Conservation (phyloP, 2,113 vertebrate species). For the Tonatia bakeri region DNA sequence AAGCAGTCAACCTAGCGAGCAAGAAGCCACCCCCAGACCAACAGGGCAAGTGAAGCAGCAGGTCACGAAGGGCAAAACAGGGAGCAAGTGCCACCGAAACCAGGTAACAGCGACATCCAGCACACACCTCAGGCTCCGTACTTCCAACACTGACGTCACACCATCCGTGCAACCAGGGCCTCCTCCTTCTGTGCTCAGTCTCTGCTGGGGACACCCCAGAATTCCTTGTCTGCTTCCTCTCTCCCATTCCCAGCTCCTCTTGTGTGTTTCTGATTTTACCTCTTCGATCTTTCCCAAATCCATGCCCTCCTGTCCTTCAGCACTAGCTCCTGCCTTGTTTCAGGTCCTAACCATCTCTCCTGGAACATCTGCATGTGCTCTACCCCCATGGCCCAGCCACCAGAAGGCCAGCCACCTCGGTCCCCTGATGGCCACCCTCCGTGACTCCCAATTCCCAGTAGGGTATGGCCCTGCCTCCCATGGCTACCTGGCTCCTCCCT, state of each 20-base stretch:
- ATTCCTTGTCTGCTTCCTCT: background rate
- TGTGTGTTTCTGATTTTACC: background rate
- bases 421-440: background rate
- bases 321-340: background rate
- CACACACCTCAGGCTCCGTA: background rate
- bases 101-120: background rate
- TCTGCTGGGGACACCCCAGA: background rate
- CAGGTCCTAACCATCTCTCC: background rate
- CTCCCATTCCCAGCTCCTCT: background rate
- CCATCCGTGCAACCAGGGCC: accelerated
- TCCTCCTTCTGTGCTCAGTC: background rate
- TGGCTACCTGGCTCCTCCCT: background rate
- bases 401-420: background rate
- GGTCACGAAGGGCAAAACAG: accelerated
- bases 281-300: background rate
- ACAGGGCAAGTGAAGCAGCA: background rate
- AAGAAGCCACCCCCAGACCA: background rate
- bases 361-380: background rate
- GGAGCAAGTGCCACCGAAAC: no score
- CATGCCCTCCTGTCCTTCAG: background rate
- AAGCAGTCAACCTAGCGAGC: background rate
- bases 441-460: background rate
- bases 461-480: background rate
- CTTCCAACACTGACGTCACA: background rate
- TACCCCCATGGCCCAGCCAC: background rate